A percentile compares a stretch with the other conserved stretches of the same genome.
These are phyloP conservation scores for Melanostoma scalare DNA, from an alignment of 2,888 invertebrate species.

Conservation along the genomic window DNA sequence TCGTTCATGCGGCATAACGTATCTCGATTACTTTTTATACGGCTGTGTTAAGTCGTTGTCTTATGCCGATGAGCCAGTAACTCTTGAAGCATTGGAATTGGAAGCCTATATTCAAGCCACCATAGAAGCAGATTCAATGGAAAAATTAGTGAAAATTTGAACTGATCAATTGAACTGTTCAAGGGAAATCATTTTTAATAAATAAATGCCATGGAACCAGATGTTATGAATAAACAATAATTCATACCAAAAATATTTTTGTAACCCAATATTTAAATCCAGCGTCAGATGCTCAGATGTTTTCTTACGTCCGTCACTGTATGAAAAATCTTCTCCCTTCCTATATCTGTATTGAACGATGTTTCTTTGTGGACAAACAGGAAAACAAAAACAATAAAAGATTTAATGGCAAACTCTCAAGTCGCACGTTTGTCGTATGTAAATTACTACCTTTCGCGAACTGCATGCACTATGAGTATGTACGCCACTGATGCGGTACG, in stretches of 20 bases:
- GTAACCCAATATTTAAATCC: too few species aligned
- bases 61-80: too few species aligned
- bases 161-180: background rate
- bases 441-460: slow-evolving; percentile 56
- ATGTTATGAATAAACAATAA: background rate
- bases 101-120: too few species aligned
- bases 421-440: slow-evolving; percentile 68
- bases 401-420: slow-evolving; percentile 62
- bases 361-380: slow-evolving; percentile 16
- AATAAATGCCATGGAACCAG: background rate
- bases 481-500: background rate
- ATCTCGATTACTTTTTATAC: too few species aligned
- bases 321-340: background rate
- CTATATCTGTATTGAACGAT: slow-evolving; percentile 50
- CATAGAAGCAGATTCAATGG: too few species aligned
- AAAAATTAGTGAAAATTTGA: too few species aligned
- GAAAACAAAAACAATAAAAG: slow-evolving; percentile 39
- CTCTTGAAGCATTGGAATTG: too few species aligned
- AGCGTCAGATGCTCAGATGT: slow-evolving; percentile 9
- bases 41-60: too few species aligned
- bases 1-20: too few species aligned
- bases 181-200: background rate
- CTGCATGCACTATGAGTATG: slow-evolving; percentile 43
- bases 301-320: background rate
- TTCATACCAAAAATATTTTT: background rate